phyloP scores from a whole-genome alignment of 2,113 vertebrate species.

The Typhlomys cinereus region DNA sequence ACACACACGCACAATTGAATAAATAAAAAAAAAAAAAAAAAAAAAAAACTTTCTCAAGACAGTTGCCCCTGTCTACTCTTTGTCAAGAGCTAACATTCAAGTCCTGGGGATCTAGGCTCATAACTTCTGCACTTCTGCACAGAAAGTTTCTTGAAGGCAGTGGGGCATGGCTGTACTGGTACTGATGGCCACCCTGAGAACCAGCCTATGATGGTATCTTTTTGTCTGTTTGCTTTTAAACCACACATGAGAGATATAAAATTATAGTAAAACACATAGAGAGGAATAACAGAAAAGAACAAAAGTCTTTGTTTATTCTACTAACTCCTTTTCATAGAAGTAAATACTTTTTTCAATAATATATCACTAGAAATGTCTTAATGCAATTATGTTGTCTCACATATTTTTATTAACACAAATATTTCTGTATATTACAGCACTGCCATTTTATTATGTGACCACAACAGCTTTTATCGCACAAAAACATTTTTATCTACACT shows the following conservation, averaged over 20 bases:
- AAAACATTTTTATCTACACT: too few species aligned
- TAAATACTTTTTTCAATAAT: not conserved
- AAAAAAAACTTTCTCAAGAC: not conserved
- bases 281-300: not conserved
- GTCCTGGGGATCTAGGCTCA: not conserved
- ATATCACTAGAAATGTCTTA: not conserved
- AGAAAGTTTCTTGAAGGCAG: not conserved
- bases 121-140: not conserved
- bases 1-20: too few species aligned
- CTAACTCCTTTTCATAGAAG: not conserved
- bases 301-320: not conserved
- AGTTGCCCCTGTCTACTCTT: not conserved
- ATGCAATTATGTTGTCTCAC: not conserved
- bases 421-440: not conserved
- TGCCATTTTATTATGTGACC: too few species aligned
- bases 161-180: not conserved
- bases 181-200: not conserved
- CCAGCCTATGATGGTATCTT: not conserved
- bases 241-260: not conserved
- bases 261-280: conserved; percentile 2
- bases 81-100: not conserved
- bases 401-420: not conserved
- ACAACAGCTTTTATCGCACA: too few species aligned
- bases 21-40: too few species aligned
- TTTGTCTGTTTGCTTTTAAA: conserved; percentile 18